phyloP scores from a whole-genome alignment of 2,113 vertebrate species.

The Albula glossodonta region DNA sequence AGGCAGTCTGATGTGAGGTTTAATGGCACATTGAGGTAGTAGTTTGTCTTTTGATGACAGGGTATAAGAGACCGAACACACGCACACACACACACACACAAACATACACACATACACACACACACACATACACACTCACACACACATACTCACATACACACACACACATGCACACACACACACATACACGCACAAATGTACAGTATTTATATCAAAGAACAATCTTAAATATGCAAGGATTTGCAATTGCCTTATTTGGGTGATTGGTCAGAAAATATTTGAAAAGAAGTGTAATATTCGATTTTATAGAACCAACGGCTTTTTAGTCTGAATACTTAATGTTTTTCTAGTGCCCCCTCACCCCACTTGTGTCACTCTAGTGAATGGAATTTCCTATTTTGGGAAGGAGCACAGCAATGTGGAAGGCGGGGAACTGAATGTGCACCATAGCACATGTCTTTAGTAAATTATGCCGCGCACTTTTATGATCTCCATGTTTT shows the following conservation, averaged over 20 bases:
- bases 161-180: too few relatives aligned
- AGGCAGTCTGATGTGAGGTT: constrained; percentile 10
- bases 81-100: too few relatives aligned
- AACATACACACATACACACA: too few relatives aligned
- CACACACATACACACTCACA: too few relatives aligned
- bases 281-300: background rate
- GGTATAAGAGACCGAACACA: too few relatives aligned
- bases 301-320: background rate
- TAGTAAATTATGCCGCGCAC: background rate
- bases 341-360: background rate
- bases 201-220: too few relatives aligned
- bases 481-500: background rate
- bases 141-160: too few relatives aligned
- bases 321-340: background rate
- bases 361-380: background rate
- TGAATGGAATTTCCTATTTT: background rate
- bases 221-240: too few relatives aligned
- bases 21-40: background rate
- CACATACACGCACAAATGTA: too few relatives aligned
- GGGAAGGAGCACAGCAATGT: background rate
- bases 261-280: background rate
- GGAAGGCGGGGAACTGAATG: background rate
- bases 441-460: background rate
- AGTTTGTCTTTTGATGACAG: background rate
- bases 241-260: background rate